Evolutionary conservation across 1,140 invertebrate genomes (phyloP).

Genomic region (Solen grandis): DNA sequence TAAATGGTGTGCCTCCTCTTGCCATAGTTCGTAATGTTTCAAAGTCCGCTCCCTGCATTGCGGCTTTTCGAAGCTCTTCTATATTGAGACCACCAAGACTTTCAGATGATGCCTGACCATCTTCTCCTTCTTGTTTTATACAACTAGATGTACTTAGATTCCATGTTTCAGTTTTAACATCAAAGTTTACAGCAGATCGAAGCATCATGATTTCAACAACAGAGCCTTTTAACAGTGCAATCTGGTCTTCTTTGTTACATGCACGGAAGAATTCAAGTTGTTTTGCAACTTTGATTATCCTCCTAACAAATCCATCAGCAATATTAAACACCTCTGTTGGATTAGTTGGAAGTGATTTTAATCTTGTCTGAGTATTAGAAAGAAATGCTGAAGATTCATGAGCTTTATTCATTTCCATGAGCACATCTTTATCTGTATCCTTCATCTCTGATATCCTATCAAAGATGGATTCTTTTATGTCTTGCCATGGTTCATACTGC

Average conservation of each 20-base stretch:
- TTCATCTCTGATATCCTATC: constrained; percentile 55
- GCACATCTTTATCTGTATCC: constrained; percentile 55
- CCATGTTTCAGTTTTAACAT: constrained; percentile 73
- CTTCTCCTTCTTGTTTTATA: constrained; percentile 23
- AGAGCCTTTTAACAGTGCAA: constrained; percentile 74
- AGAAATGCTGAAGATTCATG: constrained; percentile 70
- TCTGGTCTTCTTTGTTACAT: constrained; percentile 75
- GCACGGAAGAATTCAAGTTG: constrained; percentile 71
- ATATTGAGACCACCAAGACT: constrained; percentile 26
- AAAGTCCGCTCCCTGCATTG: constrained; percentile 35
- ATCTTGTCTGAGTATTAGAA: constrained; percentile 57
- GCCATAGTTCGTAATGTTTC: constrained; percentile 38
- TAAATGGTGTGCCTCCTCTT: background rate
- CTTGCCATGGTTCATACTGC: constrained; percentile 60
- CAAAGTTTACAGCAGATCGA: constrained; percentile 76
- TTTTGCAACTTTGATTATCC: constrained; percentile 77
- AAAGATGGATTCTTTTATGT: constrained; percentile 53
- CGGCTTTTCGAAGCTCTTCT: constrained; percentile 32
- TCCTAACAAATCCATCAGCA: constrained; percentile 74
- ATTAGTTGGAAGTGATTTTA: constrained; percentile 65
- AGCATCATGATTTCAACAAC: constrained; percentile 78
- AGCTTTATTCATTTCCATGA: constrained; percentile 67
- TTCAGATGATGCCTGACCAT: background rate
- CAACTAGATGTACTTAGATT: constrained; percentile 69
- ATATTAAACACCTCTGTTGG: constrained; percentile 76